Evolutionary conservation across 2,888 invertebrate species (phyloP).

Genomic region (Ischnura elegans): DNA sequence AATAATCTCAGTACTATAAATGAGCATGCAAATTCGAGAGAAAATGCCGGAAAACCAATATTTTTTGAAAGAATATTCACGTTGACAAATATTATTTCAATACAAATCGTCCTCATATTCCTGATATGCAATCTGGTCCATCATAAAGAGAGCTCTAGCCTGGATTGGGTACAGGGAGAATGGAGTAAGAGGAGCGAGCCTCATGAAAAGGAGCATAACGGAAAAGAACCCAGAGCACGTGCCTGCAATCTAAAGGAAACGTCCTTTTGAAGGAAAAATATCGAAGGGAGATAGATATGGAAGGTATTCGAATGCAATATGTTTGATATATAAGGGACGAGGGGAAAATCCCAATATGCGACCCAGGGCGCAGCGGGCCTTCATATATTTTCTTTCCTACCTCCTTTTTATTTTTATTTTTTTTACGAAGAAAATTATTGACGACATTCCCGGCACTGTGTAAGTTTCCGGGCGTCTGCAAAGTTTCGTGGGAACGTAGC

Average conservation of each 20-base stretch:
- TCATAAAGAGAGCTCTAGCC: too few relatives aligned
- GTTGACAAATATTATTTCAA: too few relatives aligned
- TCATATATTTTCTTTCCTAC: too few relatives aligned
- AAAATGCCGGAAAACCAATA: too few relatives aligned
- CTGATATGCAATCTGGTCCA: too few relatives aligned
- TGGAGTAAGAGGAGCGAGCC: not conserved
- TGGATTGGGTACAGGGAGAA: too few relatives aligned
- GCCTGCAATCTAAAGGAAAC: slow-evolving; percentile 6
- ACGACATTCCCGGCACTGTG: not conserved
- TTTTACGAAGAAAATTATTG: slow-evolving; percentile 14
- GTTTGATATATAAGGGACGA: slow-evolving; percentile 52
- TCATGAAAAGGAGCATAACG: not conserved
- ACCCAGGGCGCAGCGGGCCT: not conserved
- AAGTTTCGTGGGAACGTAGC: not conserved
- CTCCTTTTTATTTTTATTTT: not conserved
- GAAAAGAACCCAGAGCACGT: slow-evolving; percentile 15
- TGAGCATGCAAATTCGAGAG: too few relatives aligned
- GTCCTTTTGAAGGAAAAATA: slow-evolving; percentile 32
- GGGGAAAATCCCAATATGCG: slow-evolving; percentile 54
- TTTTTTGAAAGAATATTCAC: too few relatives aligned
- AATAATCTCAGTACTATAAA: too few relatives aligned
- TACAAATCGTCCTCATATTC: too few relatives aligned
- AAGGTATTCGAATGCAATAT: slow-evolving; percentile 60
- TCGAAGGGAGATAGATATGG: slow-evolving; percentile 41
- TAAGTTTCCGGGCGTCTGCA: not conserved